Percentiles rank a stretch among this genome's conserved stretches.
phyloP scores from a whole-genome alignment of 35 echinoderm and acorn worm species.

The Hemicentrotus pulcherrimus region DNA sequence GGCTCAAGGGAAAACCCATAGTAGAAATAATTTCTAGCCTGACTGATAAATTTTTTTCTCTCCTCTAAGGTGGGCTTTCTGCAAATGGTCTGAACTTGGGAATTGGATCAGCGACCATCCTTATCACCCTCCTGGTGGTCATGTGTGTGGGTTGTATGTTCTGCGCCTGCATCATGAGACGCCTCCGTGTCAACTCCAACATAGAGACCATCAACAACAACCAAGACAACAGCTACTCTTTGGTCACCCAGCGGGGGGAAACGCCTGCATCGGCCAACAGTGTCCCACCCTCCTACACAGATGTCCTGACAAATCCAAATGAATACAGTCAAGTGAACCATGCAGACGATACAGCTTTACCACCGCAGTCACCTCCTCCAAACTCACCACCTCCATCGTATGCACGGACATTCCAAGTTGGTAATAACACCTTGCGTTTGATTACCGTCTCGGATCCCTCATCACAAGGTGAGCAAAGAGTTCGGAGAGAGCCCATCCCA shows the following conservation, averaged over 20 bases:
- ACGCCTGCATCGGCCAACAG: not conserved
- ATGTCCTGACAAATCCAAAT: not conserved
- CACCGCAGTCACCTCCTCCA: slow-evolving; percentile 23
- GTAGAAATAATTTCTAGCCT: not conserved
- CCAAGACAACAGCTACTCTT: not conserved
- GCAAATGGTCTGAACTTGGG: not conserved
- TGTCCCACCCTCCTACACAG: slow-evolving; percentile 26
- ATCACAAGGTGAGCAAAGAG: not conserved
- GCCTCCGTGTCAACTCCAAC: slow-evolving; percentile 7
- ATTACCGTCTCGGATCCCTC: not conserved
- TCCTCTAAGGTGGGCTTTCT: not conserved
- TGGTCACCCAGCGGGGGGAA: not conserved
- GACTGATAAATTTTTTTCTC: not conserved
- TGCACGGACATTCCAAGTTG: not conserved
- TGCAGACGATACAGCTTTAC: not conserved
- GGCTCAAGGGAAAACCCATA: not conserved
- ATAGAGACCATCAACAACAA: not conserved
- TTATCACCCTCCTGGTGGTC: slow-evolving; percentile 24
- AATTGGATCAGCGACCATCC: slow-evolving; percentile 26
- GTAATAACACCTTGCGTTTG: not conserved
- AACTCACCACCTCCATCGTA: slow-evolving; percentile 25
- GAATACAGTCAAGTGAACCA: slow-evolving; percentile 21
- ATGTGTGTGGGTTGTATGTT: slow-evolving; percentile 45
- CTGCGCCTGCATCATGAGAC: slow-evolving; percentile 36
- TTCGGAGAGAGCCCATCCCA: not conserved